Base-by-base conservation (phyloP, 2,888 invertebrate genomes). In the Diaperis boleti region DNA sequence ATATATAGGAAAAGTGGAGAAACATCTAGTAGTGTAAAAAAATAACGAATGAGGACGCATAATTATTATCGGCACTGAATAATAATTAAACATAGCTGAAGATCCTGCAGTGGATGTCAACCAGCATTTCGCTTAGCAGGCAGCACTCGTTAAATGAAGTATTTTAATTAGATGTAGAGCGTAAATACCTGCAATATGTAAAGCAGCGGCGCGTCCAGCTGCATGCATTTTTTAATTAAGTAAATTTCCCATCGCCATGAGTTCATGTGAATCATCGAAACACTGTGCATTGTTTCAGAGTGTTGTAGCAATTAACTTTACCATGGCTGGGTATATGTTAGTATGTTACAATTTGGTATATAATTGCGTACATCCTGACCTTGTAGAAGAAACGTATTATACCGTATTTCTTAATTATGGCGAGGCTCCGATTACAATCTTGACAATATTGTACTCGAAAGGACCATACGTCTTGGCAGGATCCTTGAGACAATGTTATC, bases 401-500 rank as follows among this genome's bases (percentile, higher is more conserved):
- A 50, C 50, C 41, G 42, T 52, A 50, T 62, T 57, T 56, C 57
- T 62, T 62, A 62, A 62, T 62, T 62, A 59, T 57, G 57, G 44
- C 50, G 29, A 52, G 39, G 33, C 39, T 45, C 29, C 47, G 63
- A 59, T 63, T 63, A 59, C 59, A 63, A 63, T 63, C 63, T 62
- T 20, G 31, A 54, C 59, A 59, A 59, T 59, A 59, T 45, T 61
- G 55, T 61, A 22, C 59, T 59, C 33, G 41, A 33, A 60, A 52
- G 35, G 59, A 50, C 52, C 20, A 52, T 60, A 52, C 44, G 44
- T 62, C 62, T 62, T 62, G 45, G 57, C 20, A 57, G 44, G 18
- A 63, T 63, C 59, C 63, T 59, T 63, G 59, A 72, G 67, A 74
- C 73, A 74, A 74, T 74, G 73, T 72, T 74, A 74, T 74, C 74